Evolutionary conservation across 2,888 invertebrate species (phyloP).

Genomic region (Hoplodrina ambigua): DNA sequence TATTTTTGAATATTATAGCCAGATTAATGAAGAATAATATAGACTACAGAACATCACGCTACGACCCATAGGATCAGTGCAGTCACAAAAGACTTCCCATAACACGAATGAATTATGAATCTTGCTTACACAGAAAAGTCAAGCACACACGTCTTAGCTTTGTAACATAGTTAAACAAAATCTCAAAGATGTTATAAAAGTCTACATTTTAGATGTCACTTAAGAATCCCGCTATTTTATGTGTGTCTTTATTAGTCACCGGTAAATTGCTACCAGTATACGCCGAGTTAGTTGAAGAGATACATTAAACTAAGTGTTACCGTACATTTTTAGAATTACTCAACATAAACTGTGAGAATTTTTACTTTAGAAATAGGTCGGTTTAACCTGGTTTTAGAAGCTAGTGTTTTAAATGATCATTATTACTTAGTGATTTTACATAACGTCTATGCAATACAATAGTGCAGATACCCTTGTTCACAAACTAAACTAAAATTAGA

Average conservation of each 20-base stretch:
- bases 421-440: neutral
- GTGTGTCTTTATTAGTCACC: constrained; percentile 47
- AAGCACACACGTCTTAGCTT: neutral
- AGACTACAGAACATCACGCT: too few relatives aligned
- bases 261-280: constrained; percentile 50
- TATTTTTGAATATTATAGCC: too few relatives aligned
- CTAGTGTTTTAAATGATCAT: neutral
- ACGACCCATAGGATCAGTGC: too few relatives aligned
- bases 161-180: neutral
- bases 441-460: neutral
- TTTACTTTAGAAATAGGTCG: constrained; percentile 33
- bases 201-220: constrained; percentile 27
- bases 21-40: too few relatives aligned
- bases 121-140: neutral
- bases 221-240: constrained; percentile 44
- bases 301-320: constrained; percentile 52
- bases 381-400: neutral
- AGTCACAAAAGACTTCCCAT: too few relatives aligned
- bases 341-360: constrained; percentile 53
- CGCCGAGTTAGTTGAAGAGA: constrained; percentile 33
- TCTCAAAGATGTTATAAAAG: constrained; percentile 16
- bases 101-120: neutral
- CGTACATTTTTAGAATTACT: constrained; percentile 60
- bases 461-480: too few relatives aligned
- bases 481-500: too few relatives aligned